Conservation (phyloP, 2,888 invertebrate species). For the Andrena marginata region DNA sequence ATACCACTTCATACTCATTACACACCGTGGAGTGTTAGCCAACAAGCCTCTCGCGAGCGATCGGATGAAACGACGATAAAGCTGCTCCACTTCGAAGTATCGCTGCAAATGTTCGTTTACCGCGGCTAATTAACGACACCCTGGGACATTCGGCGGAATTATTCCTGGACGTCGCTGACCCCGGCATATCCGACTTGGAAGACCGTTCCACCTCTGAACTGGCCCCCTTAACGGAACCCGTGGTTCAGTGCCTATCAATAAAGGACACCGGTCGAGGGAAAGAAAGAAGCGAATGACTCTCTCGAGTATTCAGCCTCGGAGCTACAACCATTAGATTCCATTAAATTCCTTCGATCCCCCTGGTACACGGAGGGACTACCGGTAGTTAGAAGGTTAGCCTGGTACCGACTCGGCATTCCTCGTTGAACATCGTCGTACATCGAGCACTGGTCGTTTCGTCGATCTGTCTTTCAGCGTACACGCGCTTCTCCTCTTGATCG, state of each 20-base stretch:
- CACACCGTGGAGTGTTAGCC: no score
- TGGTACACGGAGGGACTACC: conserved; percentile 75
- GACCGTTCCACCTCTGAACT: not conserved
- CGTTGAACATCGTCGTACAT: conserved; percentile 71
- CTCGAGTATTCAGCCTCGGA: conserved; percentile 72
- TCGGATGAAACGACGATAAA: no score
- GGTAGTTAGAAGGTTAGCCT: conserved; percentile 71
- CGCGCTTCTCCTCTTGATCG: conserved; percentile 33
- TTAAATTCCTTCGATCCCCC: conserved; percentile 77
- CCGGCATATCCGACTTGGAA: not conserved
- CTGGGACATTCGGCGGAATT: not conserved
- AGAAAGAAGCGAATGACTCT: conserved; percentile 61
- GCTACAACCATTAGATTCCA: conserved; percentile 77
- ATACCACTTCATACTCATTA: no score
- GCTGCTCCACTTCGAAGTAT: no score
- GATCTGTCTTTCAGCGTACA: conserved; percentile 56
- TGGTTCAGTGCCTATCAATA: conserved; percentile 26
- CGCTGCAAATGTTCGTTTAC: no score
- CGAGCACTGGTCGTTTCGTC: conserved; percentile 57
- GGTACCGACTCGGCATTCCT: conserved; percentile 69
- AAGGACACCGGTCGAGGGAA: conserved; percentile 15
- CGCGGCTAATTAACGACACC: no score
- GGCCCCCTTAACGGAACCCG: conserved; percentile 56
- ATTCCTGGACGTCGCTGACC: not conserved
- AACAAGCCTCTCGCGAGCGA: no score